These are phyloP conservation scores for Elachura formosa DNA, from an alignment of 2,113 vertebrate genomes.

Conservation along the genomic window DNA sequence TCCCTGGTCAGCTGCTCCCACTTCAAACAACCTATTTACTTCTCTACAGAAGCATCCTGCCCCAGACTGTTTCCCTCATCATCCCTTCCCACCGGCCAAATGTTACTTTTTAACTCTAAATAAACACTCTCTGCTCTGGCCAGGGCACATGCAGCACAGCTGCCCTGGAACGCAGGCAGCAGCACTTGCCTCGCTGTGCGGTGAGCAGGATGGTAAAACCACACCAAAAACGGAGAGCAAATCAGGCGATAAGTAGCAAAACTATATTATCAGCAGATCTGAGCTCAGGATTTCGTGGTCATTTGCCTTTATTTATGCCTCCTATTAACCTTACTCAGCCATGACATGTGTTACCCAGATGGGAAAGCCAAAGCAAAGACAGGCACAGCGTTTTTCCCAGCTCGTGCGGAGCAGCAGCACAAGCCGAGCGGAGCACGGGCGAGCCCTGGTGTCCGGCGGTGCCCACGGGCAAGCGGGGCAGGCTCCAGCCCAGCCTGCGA, in stretches of 20 bases:
- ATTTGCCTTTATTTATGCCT: conserved; percentile 37
- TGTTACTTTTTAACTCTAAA: background rate
- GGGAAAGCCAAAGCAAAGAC: background rate
- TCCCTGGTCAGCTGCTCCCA: background rate
- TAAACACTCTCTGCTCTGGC: background rate
- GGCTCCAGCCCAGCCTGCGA: background rate
- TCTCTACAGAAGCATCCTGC: background rate
- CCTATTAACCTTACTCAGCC: background rate
- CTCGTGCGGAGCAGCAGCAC: background rate
- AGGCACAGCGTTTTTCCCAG: background rate
- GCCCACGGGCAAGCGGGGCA: fast-evolving
- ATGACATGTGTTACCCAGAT: background rate
- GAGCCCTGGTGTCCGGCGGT: fast-evolving
- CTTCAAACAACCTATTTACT: background rate
- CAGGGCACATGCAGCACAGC: background rate
- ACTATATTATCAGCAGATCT: background rate
- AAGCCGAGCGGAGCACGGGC: background rate
- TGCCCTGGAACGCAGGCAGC: background rate
- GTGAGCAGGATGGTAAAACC: background rate
- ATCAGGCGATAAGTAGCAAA: background rate
- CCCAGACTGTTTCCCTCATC: background rate
- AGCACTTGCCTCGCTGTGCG: fast-evolving
- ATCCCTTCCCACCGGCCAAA: background rate
- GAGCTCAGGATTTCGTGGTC: conserved; percentile 29
- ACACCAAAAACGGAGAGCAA: background rate